These are phyloP conservation scores for Lysandra bellargus DNA, from an alignment of 2,888 invertebrate genomes.

Conservation along the genomic window DNA sequence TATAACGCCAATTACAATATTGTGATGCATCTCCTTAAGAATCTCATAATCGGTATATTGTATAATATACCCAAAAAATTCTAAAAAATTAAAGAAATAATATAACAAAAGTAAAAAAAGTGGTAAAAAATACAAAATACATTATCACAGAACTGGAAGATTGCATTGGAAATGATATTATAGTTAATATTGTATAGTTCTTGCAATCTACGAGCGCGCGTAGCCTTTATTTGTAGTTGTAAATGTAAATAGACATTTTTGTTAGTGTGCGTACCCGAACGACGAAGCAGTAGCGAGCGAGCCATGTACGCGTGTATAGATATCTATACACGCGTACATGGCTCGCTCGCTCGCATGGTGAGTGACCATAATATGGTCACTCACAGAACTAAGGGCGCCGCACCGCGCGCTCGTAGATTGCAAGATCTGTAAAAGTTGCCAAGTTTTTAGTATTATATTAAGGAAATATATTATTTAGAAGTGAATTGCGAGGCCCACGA, in stretches of 20 bases:
- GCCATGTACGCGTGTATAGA: too few species aligned
- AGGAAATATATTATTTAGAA: not conserved
- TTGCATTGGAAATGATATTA: conserved; percentile 24
- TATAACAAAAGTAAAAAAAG: conserved; percentile 29
- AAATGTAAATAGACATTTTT: too few species aligned
- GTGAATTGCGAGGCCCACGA: not conserved
- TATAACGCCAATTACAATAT: conserved; percentile 22
- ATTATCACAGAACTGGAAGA: conserved; percentile 30
- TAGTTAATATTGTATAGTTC: not conserved
- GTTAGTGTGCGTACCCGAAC: too few species aligned
- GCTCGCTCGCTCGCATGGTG: too few species aligned
- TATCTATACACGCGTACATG: too few species aligned
- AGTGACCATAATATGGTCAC: too few species aligned
- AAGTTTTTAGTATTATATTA: not conserved
- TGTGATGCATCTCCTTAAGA: conserved; percentile 19
- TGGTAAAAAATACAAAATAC: conserved; percentile 29
- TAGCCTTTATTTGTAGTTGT: too few species aligned
- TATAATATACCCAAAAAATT: conserved; percentile 23
- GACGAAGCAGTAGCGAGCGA: too few species aligned
- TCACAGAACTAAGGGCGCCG: too few species aligned
- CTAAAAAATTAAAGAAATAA: conserved; percentile 14
- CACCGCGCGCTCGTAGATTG: too few species aligned
- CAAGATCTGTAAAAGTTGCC: not conserved
- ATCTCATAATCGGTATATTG: conserved; percentile 13
- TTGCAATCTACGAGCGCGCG: too few species aligned